Conservation (phyloP, 2,797 vertebrate genomes). For the Chaetodon trifasciatus region DNA sequence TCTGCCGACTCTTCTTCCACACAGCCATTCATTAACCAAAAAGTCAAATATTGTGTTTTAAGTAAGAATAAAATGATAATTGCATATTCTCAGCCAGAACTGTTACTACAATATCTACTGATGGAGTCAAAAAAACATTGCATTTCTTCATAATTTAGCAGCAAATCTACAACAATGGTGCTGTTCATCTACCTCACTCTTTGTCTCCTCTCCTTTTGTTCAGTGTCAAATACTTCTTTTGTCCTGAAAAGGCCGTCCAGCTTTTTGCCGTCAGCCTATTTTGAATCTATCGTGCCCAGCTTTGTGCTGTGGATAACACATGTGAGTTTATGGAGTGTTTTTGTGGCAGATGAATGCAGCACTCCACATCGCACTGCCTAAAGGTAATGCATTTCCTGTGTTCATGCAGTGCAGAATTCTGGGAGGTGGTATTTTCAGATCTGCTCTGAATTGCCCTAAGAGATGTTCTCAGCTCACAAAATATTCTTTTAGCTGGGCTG, state of each 20-base stretch:
- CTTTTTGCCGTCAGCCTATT: slow-evolving; percentile 22
- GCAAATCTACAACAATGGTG: not conserved
- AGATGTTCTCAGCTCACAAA: slow-evolving; percentile 65
- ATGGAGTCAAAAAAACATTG: not conserved
- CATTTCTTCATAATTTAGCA: slow-evolving; percentile 1
- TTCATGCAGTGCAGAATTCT: slow-evolving; percentile 50
- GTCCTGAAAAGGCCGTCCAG: not conserved
- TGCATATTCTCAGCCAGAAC: not conserved
- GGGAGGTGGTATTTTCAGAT: slow-evolving; percentile 68
- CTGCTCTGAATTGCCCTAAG: slow-evolving; percentile 55
- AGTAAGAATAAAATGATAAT: not conserved
- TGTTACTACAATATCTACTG: not conserved
- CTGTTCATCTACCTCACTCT: not conserved
- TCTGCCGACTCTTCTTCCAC: not conserved
- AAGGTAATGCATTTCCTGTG: slow-evolving; percentile 63
- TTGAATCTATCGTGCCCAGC: slow-evolving; percentile 24
- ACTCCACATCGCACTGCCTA: slow-evolving; percentile 48
- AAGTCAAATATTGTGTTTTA: not conserved
- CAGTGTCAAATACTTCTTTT: not conserved
- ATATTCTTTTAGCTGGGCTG: slow-evolving; percentile 49
- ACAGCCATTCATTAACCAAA: not conserved
- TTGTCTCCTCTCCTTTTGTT: not conserved
- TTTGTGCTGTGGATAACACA: slow-evolving; percentile 27
- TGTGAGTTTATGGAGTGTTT: slow-evolving; percentile 7
- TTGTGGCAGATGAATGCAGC: slow-evolving; percentile 41